A percentile compares a stretch with the other conserved stretches of the same genome.
These are phyloP conservation scores for Hippasteria phrygiana DNA, from an alignment of 53 echinoderm and acorn worm genomes.

Conservation along the genomic window DNA sequence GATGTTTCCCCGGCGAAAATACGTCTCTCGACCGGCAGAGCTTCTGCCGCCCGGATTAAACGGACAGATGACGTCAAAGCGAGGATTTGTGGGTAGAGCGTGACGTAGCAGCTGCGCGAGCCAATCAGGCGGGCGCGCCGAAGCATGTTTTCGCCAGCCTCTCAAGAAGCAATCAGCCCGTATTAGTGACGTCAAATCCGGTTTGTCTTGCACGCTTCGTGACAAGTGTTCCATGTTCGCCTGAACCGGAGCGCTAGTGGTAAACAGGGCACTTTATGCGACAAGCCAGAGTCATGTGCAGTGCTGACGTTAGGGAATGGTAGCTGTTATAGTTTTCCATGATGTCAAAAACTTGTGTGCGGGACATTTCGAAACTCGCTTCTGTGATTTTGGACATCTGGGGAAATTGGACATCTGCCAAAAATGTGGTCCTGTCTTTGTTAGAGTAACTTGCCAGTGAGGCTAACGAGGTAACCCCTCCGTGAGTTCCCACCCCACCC, in stretches of 20 bases:
- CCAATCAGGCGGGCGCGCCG: neutral
- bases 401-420: neutral
- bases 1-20: neutral
- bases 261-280: constrained; percentile 35
- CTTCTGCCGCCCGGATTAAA: neutral
- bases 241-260: constrained; percentile 3
- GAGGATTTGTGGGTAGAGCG: neutral
- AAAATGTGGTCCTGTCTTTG: neutral
- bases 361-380: neutral
- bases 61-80: constrained; percentile 32
- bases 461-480: no score
- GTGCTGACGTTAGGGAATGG: neutral
- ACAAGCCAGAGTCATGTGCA: neutral
- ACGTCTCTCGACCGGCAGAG: neutral
- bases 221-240: constrained; percentile 4
- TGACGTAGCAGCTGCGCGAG: neutral
- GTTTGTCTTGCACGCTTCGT: neutral
- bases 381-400: neutral
- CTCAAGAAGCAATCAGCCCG: constrained; percentile 6
- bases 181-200: constrained; percentile 49
- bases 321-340: neutral
- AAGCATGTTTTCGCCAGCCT: neutral
- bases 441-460: neutral
- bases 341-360: neutral
- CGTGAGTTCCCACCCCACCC: no score